Conservation (phyloP, 2,888 invertebrate genomes). For the Epiblema foenella region DNA sequence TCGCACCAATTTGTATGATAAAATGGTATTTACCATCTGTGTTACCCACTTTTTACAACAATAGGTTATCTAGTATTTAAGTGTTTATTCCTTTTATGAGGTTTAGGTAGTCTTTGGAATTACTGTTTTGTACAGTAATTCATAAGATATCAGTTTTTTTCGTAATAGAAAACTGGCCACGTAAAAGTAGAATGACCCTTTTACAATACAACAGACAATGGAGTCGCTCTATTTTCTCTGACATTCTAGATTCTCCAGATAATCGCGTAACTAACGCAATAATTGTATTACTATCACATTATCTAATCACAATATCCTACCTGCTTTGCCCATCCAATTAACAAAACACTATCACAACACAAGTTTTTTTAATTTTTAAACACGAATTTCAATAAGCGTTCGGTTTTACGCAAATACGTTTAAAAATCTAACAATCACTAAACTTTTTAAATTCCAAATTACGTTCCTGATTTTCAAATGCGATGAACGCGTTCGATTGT, state of each 20-base stretch:
- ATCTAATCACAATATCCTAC: constrained; percentile 20
- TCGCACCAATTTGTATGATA: no score
- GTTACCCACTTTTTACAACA: no score
- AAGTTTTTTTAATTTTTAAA: no score
- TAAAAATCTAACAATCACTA: background rate
- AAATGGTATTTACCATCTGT: no score
- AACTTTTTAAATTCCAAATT: background rate
- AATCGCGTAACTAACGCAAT: constrained; percentile 10
- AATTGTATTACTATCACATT: constrained; percentile 2
- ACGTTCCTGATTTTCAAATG: background rate
- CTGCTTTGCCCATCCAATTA: constrained; percentile 17
- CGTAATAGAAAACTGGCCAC: no score
- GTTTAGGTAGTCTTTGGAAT: no score
- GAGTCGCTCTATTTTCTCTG: constrained; percentile 15
- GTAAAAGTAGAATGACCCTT: no score
- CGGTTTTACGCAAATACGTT: background rate
- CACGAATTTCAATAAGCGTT: no score
- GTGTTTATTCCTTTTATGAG: no score
- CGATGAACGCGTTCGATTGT: background rate
- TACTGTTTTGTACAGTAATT: no score
- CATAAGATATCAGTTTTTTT: no score
- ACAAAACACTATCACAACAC: background rate
- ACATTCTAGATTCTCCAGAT: constrained; percentile 15
- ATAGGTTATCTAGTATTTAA: no score
- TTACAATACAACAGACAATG: background rate